A percentile compares a stretch with the other conserved stretches of the same genome.
These are phyloP conservation scores for Dinoponera quadriceps DNA, from an alignment of 1,140 invertebrate species.

Conservation along the genomic window DNA sequence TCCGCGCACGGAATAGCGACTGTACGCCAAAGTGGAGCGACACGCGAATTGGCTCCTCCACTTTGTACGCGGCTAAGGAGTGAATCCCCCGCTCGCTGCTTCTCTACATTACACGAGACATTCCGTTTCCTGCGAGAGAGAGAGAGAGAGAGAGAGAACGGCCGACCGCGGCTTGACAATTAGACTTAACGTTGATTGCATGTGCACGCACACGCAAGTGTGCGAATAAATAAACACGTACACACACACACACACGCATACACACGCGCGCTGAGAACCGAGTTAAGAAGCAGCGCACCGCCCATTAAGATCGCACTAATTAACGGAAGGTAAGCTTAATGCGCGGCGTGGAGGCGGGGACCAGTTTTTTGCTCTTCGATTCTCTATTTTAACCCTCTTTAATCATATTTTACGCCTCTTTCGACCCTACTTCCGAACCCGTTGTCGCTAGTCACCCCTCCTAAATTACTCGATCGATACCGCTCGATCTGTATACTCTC, in stretches of 20 bases:
- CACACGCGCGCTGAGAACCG: slow-evolving; percentile 17
- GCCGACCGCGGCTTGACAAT: background rate
- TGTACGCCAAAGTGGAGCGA: background rate
- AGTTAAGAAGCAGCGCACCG: slow-evolving; percentile 51
- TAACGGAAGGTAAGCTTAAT: slow-evolving; percentile 71
- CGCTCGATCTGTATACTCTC: slow-evolving; percentile 1
- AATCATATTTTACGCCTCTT: slow-evolving; percentile 37
- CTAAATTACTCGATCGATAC: slow-evolving; percentile 30
- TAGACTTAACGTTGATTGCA: slow-evolving; percentile 33
- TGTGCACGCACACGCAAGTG: slow-evolving; percentile 7
- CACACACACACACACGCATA: slow-evolving; percentile 11
- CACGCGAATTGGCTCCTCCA: background rate
- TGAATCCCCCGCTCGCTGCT: background rate
- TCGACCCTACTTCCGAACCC: slow-evolving; percentile 19
- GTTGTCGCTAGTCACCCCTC: slow-evolving; percentile 24
- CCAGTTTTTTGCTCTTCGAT: slow-evolving; percentile 70
- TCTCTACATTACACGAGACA: background rate
- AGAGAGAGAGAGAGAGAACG: too few relatives aligned
- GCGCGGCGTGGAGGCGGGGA: slow-evolving; percentile 82
- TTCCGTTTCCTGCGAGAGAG: slow-evolving; percentile 22
- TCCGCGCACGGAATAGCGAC: slow-evolving; percentile 1
- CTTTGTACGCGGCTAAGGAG: slow-evolving; percentile 2
- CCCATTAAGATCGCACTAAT: slow-evolving; percentile 65
- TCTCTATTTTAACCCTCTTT: slow-evolving; percentile 44
- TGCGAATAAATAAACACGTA: too few relatives aligned